Base-by-base conservation (phyloP, 1,140 invertebrate species). In the Chelonus insularis region DNA sequence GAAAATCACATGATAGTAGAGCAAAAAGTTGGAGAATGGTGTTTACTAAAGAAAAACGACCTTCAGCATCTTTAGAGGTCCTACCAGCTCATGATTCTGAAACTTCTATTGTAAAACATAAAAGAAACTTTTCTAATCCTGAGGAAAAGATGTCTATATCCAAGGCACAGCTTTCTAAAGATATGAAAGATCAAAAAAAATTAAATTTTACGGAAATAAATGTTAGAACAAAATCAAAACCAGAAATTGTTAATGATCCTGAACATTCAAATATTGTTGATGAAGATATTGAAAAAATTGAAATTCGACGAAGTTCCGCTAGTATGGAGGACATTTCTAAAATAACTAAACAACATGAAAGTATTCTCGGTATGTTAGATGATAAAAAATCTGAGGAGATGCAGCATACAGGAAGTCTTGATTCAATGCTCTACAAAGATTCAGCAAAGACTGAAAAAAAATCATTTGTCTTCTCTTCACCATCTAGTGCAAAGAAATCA, bases 271-370 rank as follows among this genome's bases (percentile, higher is more conserved):
- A 47, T 6, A 63, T 69, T 2, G 37, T 72, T 1, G 67, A 75
- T 12, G 68, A 77, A 4, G 72, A 70, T 45, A 62, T 72, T 9
- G 72, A 69, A 0, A 80, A 79, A 36, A 60, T 81, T 4, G 78
- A 80, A 48, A 82, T 82, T 16, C 65, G 80, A 9, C 67, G 78
- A 8, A 82, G 80, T 47, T 80, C 78, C 0, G 80, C 78, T 0
- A 81, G 78, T 23, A 82, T 80, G 80, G 80, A 82, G 54, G 78
- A 81, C 34, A 82, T 81, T 23, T 79, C 79, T 9, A 79, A 80
- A 55, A 82, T 81, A 18, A 72, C 73, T 1, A 82, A 80, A 29
- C 74, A 79, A 39, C 72, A 72, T 1, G 78, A 80, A 16, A 14
- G 60, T 1, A 63, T 51, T 1, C 54, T 75, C n/a, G 75, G 74